Evolutionary conservation across 1,140 invertebrate genomes (phyloP).

Genomic region (Drosophila littoralis): DNA sequence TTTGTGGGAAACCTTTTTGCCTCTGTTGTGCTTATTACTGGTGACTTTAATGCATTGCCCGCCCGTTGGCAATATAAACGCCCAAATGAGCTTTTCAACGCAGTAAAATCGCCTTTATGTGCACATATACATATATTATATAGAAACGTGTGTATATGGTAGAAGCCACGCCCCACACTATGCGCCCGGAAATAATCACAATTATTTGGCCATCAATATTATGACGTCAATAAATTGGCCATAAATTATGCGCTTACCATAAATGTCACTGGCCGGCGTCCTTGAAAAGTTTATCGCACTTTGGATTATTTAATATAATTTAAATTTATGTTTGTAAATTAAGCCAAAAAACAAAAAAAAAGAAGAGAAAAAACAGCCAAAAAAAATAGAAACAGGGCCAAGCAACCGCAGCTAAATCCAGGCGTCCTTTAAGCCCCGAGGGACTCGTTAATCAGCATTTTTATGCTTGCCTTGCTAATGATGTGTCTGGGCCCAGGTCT

Average conservation of each 20-base stretch:
- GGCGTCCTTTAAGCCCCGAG: conserved; percentile 48
- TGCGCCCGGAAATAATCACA: conserved; percentile 61
- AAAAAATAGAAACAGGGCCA: conserved; percentile 7
- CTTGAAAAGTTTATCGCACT: conserved; percentile 55
- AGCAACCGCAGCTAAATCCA: conserved; percentile 23
- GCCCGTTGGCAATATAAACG: conserved; percentile 59
- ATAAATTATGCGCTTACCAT: conserved; percentile 71
- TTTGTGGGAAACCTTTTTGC: conserved; percentile 55
- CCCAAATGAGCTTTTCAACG: conserved; percentile 65
- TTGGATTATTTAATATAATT: conserved; percentile 74
- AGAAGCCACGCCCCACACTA: conserved; percentile 2
- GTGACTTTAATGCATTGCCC: conserved; percentile 60
- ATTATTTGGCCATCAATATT: conserved; percentile 82
- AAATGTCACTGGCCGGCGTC: conserved; percentile 67
- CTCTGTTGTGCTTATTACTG: conserved; percentile 66
- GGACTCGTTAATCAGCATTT: conserved; percentile 82
- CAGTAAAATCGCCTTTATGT: conserved; percentile 50
- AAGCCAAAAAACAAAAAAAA: conserved; percentile 17
- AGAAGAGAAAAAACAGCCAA: conserved; percentile 1
- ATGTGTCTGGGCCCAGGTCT: conserved; percentile 60
- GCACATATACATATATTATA: conserved; percentile 8
- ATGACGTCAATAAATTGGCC: conserved; percentile 66
- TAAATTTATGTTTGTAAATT: conserved; percentile 78
- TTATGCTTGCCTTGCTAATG: conserved; percentile 79
- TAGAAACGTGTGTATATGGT: not conserved